Evolutionary conservation across 2,888 invertebrate species (phyloP), one percentile per base, ranked within the genome.

Genomic region (Apamea crenata): DNA sequence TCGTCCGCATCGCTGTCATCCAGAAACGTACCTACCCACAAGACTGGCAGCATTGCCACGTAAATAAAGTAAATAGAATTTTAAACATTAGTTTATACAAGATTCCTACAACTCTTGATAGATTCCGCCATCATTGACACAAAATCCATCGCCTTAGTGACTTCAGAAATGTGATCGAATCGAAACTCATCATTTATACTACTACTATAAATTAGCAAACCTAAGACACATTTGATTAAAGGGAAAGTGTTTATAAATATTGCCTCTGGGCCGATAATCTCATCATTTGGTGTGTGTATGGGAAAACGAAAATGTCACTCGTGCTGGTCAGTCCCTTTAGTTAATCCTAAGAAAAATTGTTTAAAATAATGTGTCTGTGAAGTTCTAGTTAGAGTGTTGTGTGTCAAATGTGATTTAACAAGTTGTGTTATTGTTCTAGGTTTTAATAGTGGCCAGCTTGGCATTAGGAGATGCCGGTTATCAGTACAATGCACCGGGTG

Each of bases 231-330:
- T 88, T 89, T 89, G 83, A 83, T 89, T 81, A 91, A 84, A 90
- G 93, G 91, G 94, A 95, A 94, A 95, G 94, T 91, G 89, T 93
- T 93, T 94, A 95, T 94, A 95, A 93, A 94, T 92, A 93, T 91
- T 91, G 92, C 89, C 91, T 87, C 82, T 84, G 18, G 84, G 82
- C 80, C 87, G 69, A 82, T 72, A 74, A 80, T 74, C 68, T 78
- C 87, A 85, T 91, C 94, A 94, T 92, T 93, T 91, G 76, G 80
- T 90, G 87, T 83, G 85, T 87, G 88, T 80, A 87, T 84, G 86
- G 88, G 84, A 75, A 82, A 83, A 83, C 77, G 73, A 91, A 89
- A 74, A 94, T 93, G 93, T 88, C 91, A 77, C 65, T 83, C 74
- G 63, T 92, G 79, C 79, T 91, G 94, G 95, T 95, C 84, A 90